Percentiles rank a stretch among this genome's conserved stretches.
Conservation (phyloP, 2,797 vertebrate genomes). For the Gallinago nigripennis region DNA sequence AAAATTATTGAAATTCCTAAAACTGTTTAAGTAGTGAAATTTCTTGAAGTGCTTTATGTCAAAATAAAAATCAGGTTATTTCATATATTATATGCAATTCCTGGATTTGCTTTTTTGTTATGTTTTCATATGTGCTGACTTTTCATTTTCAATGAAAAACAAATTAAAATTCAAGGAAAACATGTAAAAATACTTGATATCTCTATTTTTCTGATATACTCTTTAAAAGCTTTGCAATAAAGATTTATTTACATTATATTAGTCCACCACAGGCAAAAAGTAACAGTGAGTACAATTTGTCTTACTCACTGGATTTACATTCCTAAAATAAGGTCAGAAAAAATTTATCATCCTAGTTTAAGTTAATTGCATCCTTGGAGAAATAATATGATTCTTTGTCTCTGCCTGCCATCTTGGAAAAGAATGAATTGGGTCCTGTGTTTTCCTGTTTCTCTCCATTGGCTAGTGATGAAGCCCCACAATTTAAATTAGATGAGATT, state of each 20-base stretch:
- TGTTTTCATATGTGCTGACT: neutral
- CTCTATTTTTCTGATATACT: neutral
- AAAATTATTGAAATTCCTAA: neutral
- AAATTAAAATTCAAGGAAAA: neutral
- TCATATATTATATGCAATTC: neutral
- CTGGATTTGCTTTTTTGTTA: neutral
- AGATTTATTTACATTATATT: neutral
- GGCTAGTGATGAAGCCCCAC: neutral
- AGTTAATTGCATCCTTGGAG: neutral
- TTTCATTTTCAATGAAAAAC: neutral
- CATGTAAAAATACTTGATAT: neutral
- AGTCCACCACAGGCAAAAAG: neutral
- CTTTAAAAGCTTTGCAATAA: neutral
- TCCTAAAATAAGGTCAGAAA: constrained; percentile 15
- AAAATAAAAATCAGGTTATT: neutral
- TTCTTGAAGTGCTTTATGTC: neutral
- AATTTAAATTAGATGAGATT: neutral
- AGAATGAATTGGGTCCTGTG: neutral
- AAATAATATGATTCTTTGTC: neutral
- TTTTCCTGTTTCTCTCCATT: neutral
- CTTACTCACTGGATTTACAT: neutral
- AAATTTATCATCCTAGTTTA: neutral
- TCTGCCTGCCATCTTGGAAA: neutral
- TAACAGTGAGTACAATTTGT: neutral
- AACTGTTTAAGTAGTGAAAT: neutral